These are phyloP conservation scores for Enteromius mattozi DNA, from an alignment of 2,797 vertebrate species.

Conservation along the genomic window DNA sequence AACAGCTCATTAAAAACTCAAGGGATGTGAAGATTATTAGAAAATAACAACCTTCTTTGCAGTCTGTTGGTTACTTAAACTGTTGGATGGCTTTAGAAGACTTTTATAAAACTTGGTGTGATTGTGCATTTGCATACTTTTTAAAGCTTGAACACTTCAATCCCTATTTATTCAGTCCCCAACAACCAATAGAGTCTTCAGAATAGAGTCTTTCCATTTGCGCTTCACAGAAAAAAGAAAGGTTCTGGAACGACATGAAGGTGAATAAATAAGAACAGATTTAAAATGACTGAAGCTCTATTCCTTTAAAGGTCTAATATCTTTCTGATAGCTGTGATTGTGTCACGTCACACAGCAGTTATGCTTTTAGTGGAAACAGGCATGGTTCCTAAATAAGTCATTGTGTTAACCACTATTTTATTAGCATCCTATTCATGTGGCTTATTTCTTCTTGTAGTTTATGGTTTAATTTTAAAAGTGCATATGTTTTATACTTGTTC, in stretches of 20 bases:
- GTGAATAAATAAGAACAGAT: neutral
- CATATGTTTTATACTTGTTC: slow-evolving; percentile 9
- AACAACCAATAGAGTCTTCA: neutral
- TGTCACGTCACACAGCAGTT: slow-evolving; percentile 12
- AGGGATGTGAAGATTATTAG: neutral
- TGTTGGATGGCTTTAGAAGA: neutral
- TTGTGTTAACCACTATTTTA: slow-evolving; percentile 21
- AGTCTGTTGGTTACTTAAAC: neutral
- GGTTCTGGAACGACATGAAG: neutral
- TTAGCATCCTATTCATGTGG: neutral
- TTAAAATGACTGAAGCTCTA: neutral
- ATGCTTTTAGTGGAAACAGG: neutral
- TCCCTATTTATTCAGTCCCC: no score
- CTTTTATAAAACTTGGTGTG: neutral
- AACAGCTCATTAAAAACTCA: neutral
- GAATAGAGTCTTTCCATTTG: neutral
- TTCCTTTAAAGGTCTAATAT: slow-evolving; percentile 5
- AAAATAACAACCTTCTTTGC: neutral
- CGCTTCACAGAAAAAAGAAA: neutral
- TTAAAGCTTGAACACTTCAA: neutral
- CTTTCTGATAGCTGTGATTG: neutral
- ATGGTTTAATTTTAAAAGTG: neutral
- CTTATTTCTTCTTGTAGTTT: slow-evolving; percentile 9
- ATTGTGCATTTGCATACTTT: neutral
- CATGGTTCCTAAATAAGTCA: neutral